Evolutionary conservation across 1,140 invertebrate genomes (phyloP).

Genomic region (Ips typographus): DNA sequence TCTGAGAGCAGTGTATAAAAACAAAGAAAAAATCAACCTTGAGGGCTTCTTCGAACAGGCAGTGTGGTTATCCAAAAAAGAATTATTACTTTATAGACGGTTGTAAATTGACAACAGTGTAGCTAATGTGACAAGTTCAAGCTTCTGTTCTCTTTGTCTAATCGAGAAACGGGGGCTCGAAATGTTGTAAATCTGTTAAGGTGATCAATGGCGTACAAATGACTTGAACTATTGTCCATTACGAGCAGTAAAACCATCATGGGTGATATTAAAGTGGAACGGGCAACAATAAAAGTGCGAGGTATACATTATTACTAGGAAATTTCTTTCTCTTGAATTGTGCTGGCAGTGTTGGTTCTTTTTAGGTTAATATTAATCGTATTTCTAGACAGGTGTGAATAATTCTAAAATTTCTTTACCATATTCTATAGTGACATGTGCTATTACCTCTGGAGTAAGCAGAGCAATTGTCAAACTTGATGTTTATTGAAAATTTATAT

Average conservation of each 20-base stretch:
- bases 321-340: no score
- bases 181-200: no score
- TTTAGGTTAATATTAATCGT: no score
- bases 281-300: neutral
- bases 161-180: neutral
- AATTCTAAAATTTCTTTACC: no score
- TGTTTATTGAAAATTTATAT: no score
- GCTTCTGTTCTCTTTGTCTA: neutral
- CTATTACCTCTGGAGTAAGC: no score
- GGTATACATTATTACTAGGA: no score
- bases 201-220: no score
- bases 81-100: neutral
- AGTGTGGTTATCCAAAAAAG: neutral
- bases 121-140: neutral
- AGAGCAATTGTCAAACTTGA: no score
- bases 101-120: slow-evolving; percentile 1
- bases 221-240: neutral
- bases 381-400: no score
- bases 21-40: neutral
- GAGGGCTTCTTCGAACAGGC: neutral
- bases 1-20: neutral
- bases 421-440: no score
- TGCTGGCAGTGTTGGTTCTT: no score
- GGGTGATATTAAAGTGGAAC: slow-evolving; percentile 4
- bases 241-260: slow-evolving; percentile 3